These are phyloP conservation scores for Actinia equina DNA, from an alignment of 64 coral and sea anemone species.

Conservation along the genomic window DNA sequence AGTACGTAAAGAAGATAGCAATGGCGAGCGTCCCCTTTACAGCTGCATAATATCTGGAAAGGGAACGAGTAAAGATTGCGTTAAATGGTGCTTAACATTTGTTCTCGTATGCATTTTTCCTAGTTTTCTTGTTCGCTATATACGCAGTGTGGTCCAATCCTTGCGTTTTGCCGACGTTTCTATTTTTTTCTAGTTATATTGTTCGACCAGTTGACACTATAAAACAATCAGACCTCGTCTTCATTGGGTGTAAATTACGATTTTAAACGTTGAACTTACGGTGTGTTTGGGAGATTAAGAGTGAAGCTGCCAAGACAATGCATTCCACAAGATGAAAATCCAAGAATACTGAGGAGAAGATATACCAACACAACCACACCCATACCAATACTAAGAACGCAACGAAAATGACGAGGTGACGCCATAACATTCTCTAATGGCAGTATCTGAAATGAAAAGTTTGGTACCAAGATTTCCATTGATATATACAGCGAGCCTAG, in stretches of 20 bases:
- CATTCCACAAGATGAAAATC: conserved; percentile 71
- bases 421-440: conserved; percentile 86
- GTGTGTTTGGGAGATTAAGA: conserved; percentile 68
- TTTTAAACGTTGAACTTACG: conserved; percentile 19
- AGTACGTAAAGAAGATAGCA: conserved; percentile 78
- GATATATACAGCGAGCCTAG: too few relatives aligned
- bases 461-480: too few relatives aligned
- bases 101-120: too few relatives aligned
- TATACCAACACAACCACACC: conserved; percentile 44
- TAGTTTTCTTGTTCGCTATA: too few relatives aligned
- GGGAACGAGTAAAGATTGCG: neutral
- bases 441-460: conserved; percentile 41
- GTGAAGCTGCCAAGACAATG: conserved; percentile 76
- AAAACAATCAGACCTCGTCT: too few relatives aligned
- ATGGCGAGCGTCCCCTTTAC: conserved; percentile 66
- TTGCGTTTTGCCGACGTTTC: too few relatives aligned
- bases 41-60: neutral
- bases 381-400: conserved; percentile 69
- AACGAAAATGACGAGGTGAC: conserved; percentile 44
- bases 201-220: neutral
- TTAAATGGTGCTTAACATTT: too few relatives aligned
- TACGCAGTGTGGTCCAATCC: too few relatives aligned
- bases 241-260: too few relatives aligned
- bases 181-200: too few relatives aligned
- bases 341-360: conserved; percentile 52